Evolutionary conservation across 2,797 vertebrate genomes (phyloP).

Genomic region (Harpagifer antarcticus): DNA sequence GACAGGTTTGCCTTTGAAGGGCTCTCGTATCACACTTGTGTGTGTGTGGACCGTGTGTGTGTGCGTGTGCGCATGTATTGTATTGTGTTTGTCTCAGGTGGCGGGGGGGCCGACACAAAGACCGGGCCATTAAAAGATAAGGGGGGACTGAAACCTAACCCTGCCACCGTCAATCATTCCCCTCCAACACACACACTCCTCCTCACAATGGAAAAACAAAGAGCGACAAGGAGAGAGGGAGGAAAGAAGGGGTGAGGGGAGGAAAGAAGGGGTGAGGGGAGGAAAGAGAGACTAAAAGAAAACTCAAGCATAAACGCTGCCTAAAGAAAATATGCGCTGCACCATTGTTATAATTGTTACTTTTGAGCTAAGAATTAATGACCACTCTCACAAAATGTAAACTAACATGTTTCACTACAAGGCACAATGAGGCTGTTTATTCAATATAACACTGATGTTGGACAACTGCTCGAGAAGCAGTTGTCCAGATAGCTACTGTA

Average conservation of each 20-base stretch:
- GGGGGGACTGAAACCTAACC: constrained; percentile 81
- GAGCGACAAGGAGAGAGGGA: constrained; percentile 22
- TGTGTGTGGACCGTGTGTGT: constrained; percentile 8
- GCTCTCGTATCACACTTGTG: constrained; percentile 53
- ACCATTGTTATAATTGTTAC: background rate
- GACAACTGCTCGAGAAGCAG: constrained; percentile 23
- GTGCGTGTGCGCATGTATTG: constrained; percentile 51
- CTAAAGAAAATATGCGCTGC: too few species aligned
- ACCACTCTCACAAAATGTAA: background rate
- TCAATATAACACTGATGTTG: background rate
- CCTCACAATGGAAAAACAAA: constrained; percentile 53
- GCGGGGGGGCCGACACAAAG: constrained; percentile 78
- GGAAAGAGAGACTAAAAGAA: constrained; percentile 16
- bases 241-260: background rate
- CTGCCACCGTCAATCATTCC: constrained; percentile 77
- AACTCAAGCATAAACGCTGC: background rate
- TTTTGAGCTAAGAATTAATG: constrained; percentile 4
- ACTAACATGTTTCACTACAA: background rate
- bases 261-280: constrained; percentile 4
- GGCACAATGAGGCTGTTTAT: background rate
- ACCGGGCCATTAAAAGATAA: constrained; percentile 87
- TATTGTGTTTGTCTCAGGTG: constrained; percentile 82
- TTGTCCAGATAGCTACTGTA: constrained; percentile 25
- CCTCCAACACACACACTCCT: constrained; percentile 18
- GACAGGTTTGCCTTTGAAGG: constrained; percentile 77